Percentiles rank a stretch among this genome's conserved stretches.
phyloP scores from a whole-genome alignment of 1,140 invertebrate species.

The Drosophila tani region DNA sequence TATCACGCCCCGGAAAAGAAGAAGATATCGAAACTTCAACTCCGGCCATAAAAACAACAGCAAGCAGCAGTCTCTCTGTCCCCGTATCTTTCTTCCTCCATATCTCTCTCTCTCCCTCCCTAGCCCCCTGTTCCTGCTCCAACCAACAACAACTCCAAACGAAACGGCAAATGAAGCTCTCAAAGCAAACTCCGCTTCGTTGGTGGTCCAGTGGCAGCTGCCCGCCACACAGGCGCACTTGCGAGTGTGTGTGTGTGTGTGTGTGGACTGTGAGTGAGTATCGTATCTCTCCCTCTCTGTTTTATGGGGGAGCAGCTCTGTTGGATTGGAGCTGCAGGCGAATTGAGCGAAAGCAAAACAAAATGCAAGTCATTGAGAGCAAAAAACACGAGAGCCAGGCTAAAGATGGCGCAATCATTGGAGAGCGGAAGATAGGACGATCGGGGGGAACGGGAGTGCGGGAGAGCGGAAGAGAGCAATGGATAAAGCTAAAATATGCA shows the following conservation, averaged over 20 bases:
- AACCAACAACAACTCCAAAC: conserved; percentile 41
- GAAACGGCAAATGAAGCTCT: conserved; percentile 82
- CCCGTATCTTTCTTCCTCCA: conserved; percentile 18
- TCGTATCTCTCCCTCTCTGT: conserved; percentile 23
- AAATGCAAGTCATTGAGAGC: conserved; percentile 82
- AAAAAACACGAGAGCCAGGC: conserved; percentile 69
- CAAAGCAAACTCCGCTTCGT: conserved; percentile 62
- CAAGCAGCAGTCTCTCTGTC: conserved; percentile 19
- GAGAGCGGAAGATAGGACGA: conserved; percentile 54
- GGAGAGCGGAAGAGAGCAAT: conserved; percentile 53
- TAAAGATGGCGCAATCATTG: conserved; percentile 78
- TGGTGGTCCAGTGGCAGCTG: conserved; percentile 81
- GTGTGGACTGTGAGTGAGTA: conserved; percentile 15
- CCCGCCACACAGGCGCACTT: conserved; percentile 69
- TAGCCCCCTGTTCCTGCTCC: neutral
- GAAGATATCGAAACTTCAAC: conserved; percentile 35
- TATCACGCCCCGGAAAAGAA: neutral
- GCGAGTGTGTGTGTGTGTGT: conserved; percentile 21
- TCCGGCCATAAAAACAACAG: conserved; percentile 44
- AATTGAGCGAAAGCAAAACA: conserved; percentile 66
- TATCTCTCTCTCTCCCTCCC: neutral
- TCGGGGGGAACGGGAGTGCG: conserved; percentile 33
- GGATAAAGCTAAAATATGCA: conserved; percentile 75
- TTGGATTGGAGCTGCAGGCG: conserved; percentile 72
- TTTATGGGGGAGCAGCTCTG: conserved; percentile 48